Percentiles rank a stretch among this genome's conserved stretches.
These are phyloP conservation scores for Myocastor coypus DNA, from an alignment of 2,113 vertebrate species.

Conservation along the genomic window DNA sequence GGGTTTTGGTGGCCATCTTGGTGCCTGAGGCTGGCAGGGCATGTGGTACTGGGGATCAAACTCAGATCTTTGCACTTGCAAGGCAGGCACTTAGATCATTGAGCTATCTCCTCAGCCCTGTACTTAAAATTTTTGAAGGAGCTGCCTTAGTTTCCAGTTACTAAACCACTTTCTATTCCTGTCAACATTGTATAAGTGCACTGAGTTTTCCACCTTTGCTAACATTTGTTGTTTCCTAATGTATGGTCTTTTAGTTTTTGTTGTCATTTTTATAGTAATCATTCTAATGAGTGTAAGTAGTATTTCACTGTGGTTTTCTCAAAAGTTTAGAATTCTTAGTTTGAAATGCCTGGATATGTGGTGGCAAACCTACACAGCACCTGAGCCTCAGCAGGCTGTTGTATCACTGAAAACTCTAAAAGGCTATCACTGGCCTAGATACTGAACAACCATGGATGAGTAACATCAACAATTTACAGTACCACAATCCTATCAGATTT, in stretches of 20 bases:
- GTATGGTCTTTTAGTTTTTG: not conserved
- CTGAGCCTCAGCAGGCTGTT: not conserved
- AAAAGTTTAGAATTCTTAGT: slow-evolving; percentile 24
- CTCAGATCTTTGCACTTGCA: no score
- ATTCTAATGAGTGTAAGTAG: not conserved
- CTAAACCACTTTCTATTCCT: not conserved
- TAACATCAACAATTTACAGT: not conserved
- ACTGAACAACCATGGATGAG: not conserved
- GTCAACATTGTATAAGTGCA: not conserved
- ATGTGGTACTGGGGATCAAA: no score
- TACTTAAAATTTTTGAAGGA: slow-evolving; percentile 24
- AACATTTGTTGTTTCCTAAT: slow-evolving; percentile 11
- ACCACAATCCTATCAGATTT: slow-evolving; percentile 29
- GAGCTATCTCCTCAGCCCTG: not conserved
- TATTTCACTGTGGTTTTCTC: not conserved
- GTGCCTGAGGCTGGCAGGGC: no score
- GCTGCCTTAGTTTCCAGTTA: not conserved
- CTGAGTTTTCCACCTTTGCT: slow-evolving; percentile 41
- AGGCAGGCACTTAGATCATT: no score
- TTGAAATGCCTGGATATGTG: not conserved
- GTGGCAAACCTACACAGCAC: not conserved
- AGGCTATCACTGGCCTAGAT: not conserved
- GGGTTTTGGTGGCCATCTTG: no score
- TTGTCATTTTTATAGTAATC: not conserved
- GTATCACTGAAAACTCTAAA: not conserved